These are phyloP conservation scores for Cyanoliseus patagonus DNA, from an alignment of 2,113 vertebrate genomes.

Conservation along the genomic window DNA sequence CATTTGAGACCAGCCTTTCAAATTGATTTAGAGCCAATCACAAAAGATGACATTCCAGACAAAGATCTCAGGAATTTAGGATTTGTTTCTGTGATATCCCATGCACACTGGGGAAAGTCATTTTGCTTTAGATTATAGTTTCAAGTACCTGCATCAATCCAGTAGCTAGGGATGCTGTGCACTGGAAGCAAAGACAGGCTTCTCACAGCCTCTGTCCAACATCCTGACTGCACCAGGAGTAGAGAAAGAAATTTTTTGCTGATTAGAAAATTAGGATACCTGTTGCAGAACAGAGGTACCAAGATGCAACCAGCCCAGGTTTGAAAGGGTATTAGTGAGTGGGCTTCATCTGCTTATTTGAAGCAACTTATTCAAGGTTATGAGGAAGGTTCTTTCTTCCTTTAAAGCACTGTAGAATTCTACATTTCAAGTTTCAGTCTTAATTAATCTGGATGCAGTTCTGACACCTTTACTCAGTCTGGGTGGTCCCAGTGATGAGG, in stretches of 20 bases:
- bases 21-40: not conserved
- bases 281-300: not conserved
- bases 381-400: not conserved
- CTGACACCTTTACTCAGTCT: not conserved
- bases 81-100: not conserved
- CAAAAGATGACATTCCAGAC: not conserved
- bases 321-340: not conserved
- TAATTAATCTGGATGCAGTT: not conserved
- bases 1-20: not conserved
- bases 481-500: not conserved
- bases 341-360: not conserved
- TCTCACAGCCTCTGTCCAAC: not conserved
- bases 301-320: not conserved
- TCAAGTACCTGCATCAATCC: not conserved
- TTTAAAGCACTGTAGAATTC: not conserved
- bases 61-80: not conserved
- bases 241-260: not conserved
- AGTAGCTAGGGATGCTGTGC: not conserved
- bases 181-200: not conserved
- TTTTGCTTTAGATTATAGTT: not conserved
- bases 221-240: not conserved
- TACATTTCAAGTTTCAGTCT: not conserved
- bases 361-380: not conserved
- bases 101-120: not conserved
- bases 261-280: not conserved